Base-by-base conservation (phyloP, 1,140 invertebrate species). In the Drosophila sturtevanti region DNA sequence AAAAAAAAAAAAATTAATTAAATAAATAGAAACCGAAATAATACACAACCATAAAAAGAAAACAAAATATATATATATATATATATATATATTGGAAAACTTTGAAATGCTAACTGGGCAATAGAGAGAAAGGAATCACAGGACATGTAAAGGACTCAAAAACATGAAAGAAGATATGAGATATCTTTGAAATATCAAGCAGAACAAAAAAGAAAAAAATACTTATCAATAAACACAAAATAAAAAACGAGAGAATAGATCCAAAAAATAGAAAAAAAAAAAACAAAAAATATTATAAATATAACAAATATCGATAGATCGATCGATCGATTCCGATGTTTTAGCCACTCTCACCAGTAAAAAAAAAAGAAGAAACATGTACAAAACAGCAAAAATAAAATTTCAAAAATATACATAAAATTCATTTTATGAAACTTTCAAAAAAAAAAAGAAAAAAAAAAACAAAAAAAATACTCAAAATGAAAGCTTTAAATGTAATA, bases 401-500 rank as follows among this genome's bases (percentile, higher is more conserved):
- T 21, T 18, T n/a, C 10, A 48, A 27, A 14, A 38, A 31, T 37
- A 14, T 4, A 35, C 16, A 22, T 59, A 11, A 12, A 22, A 60
- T 41, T 5, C 21, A 14, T 35, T 37, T 60, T 14, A 41, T 18
- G 10, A 48, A 27, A 34, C 2, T 31, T 31, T 31, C 7, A 4
- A 3, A 31, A 31, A 31, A 31, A 6, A 31, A 6, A 31, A 31
- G 24, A 24, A 24, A n/a, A n/a, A n/a, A n/a, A n/a, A n/a, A 54
- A 12, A 11, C 52, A 2, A 27, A n/a, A 27, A 31, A n/a, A 24
- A 61, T 27, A 24, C 22, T 64, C 31, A 38, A 55, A 38, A 61
- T 12, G 52, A 48, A 75, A 79, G 77, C 77, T 80, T 79, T 80
- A 71, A 75, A 79, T 52, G 34, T 37, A 61, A 38, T 70, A 52